phyloP scores from a whole-genome alignment of 2,888 invertebrate genomes.

The Stenoptilia bipunctidactyla region DNA sequence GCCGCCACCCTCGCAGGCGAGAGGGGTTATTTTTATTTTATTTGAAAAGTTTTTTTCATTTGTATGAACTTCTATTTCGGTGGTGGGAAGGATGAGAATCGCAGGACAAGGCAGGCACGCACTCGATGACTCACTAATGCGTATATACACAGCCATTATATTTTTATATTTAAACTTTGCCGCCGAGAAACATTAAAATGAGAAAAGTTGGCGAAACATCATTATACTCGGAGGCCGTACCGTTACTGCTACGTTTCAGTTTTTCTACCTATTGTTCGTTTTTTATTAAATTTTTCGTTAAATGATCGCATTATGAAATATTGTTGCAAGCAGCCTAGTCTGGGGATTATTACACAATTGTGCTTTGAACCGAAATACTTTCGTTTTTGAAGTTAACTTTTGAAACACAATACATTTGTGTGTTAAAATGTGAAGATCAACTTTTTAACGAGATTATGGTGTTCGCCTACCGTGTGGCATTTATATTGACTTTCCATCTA shows the following conservation, averaged over 20 bases:
- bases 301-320: neutral
- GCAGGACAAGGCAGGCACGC: constrained; percentile 33
- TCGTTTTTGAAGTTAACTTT: no score
- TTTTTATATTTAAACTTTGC: constrained; percentile 70
- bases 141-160: constrained; percentile 56
- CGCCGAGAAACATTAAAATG: constrained; percentile 63
- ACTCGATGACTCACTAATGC: constrained; percentile 68
- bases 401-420: no score
- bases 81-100: constrained; percentile 46
- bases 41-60: constrained; percentile 70
- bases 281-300: neutral
- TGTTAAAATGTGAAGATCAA: no score
- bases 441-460: no score
- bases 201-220: constrained; percentile 57
- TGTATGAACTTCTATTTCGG: constrained; percentile 67
- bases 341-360: no score
- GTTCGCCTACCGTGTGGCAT: constrained; percentile 16
- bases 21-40: constrained; percentile 72
- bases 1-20: constrained; percentile 65
- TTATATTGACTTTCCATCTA: constrained; percentile 41
- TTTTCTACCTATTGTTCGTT: neutral
- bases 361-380: no score
- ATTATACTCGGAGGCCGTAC: constrained; percentile 23
- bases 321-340: no score
- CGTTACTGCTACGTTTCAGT: neutral